These are phyloP conservation scores for Naja naja DNA, from an alignment of 2,113 vertebrate genomes.

Conservation along the genomic window DNA sequence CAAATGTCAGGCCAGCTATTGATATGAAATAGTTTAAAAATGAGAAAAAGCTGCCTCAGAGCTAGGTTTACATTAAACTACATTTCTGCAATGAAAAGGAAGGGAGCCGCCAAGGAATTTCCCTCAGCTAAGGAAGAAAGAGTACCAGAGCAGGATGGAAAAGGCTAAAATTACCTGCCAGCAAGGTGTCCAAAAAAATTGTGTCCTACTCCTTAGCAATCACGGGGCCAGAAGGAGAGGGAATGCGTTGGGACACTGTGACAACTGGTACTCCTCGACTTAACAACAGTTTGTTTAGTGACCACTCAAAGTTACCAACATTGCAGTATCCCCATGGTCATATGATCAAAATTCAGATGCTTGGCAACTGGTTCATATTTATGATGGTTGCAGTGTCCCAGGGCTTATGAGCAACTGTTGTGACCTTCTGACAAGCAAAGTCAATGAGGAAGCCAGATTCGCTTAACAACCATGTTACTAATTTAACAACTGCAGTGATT, in stretches of 20 bases:
- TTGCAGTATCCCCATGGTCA: background rate
- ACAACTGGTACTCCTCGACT: background rate
- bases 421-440: background rate
- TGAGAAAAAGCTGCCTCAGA: conserved; percentile 81
- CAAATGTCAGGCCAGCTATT: conserved; percentile 67
- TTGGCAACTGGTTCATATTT: background rate
- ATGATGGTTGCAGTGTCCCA: background rate
- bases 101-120: conserved; percentile 19
- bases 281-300: background rate
- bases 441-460: background rate
- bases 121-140: conserved; percentile 14
- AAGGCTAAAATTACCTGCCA: conserved; percentile 62
- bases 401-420: background rate
- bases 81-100: conserved; percentile 48
- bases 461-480: background rate
- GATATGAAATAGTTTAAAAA: conserved; percentile 80
- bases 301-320: background rate
- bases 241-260: background rate
- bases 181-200: background rate
- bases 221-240: background rate
- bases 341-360: background rate
- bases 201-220: background rate
- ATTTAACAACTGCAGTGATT: background rate
- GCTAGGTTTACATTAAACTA: conserved; percentile 70
- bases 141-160: background rate